Conservation (phyloP, 2,888 invertebrate species). For the Drosophila longiperda region DNA sequence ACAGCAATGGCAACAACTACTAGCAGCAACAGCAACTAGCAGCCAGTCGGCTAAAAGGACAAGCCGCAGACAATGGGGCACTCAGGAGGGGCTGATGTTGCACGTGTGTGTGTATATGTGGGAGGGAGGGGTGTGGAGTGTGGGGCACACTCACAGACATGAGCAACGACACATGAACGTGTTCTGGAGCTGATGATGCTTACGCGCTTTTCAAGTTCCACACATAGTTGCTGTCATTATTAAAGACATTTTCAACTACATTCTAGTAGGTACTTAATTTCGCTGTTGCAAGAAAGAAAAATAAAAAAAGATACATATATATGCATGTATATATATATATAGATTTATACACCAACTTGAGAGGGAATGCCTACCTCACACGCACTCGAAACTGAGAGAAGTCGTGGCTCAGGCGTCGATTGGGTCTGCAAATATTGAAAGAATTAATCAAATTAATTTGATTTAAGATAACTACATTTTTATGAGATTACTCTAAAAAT, state of each 20-base stretch:
- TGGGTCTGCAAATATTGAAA: background rate
- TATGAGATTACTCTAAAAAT: background rate
- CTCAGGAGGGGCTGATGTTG: background rate
- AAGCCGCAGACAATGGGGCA: conserved; percentile 15
- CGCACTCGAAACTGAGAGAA: conserved; percentile 39
- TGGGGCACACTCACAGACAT: conserved; percentile 32
- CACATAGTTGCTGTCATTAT: conserved; percentile 80
- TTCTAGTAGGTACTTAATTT: conserved; percentile 81
- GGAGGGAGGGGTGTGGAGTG: background rate
- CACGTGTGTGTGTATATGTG: background rate
- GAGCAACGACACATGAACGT: conserved; percentile 70
- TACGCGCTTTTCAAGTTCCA: conserved; percentile 81
- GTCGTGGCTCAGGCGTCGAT: background rate
- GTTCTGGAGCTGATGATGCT: conserved; percentile 74
- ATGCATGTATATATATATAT: conserved; percentile 1
- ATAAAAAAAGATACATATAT: background rate
- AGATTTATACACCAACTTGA: background rate
- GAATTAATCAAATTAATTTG: background rate
- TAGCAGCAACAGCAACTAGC: conserved; percentile 10
- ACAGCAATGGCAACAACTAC: conserved; percentile 12
- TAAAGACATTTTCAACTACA: conserved; percentile 82
- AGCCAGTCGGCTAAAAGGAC: conserved; percentile 27
- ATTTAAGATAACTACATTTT: background rate
- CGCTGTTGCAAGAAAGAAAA: conserved; percentile 20
- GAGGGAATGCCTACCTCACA: conserved; percentile 69